phyloP scores from a whole-genome alignment of 2,797 vertebrate species.

The Epinephelus malabaricus region DNA sequence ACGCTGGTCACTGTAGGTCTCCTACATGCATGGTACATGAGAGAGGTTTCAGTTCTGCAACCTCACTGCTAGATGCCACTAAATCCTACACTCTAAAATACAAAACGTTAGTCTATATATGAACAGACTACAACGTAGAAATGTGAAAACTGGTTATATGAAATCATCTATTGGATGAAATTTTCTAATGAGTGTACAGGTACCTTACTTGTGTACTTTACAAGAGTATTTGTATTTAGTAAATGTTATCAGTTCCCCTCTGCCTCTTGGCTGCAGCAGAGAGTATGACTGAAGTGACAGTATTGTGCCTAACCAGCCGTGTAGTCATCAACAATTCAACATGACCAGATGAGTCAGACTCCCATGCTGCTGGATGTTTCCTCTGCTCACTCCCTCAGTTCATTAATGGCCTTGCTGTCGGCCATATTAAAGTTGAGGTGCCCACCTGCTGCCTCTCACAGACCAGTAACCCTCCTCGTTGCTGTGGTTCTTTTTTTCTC shows the following conservation, averaged over 20 bases:
- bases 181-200: neutral
- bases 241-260: neutral
- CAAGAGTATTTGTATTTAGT: neutral
- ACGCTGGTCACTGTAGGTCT: no score
- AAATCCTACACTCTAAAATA: no score
- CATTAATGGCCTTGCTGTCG: conserved; percentile 11
- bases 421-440: conserved; percentile 8
- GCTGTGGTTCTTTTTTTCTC: conserved; percentile 33
- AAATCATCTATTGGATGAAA: neutral
- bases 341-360: conserved; percentile 22
- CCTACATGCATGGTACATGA: no score
- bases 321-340: conserved; percentile 3
- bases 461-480: conserved; percentile 13
- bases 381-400: neutral
- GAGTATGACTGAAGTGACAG: neutral
- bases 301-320: neutral
- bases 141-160: neutral
- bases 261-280: conserved; percentile 15
- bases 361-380: conserved; percentile 18
- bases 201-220: neutral
- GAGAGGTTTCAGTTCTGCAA: no score
- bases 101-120: neutral
- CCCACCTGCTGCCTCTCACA: conserved; percentile 29
- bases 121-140: neutral
- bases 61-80: no score